These are phyloP conservation scores for Cichladusa arquata DNA, from an alignment of 2,113 vertebrate genomes.

Conservation along the genomic window DNA sequence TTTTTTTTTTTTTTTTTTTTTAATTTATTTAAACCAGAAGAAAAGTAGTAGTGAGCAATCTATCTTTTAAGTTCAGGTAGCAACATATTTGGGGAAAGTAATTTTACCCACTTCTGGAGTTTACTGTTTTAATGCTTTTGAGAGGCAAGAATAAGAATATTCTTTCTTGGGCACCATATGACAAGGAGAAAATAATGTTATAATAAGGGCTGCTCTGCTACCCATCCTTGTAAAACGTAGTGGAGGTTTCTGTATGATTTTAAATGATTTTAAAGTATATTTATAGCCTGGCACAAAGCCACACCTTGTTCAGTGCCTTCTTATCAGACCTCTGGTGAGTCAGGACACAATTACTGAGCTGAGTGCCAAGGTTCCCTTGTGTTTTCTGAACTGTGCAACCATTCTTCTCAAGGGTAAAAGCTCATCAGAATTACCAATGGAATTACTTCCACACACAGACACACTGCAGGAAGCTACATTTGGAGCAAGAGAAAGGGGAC, in stretches of 20 bases:
- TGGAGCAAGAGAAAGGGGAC: neutral
- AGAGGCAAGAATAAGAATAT: neutral
- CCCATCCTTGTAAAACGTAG: neutral
- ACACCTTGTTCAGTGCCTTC: neutral
- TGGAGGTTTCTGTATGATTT: neutral
- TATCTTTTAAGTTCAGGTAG: conserved; percentile 7
- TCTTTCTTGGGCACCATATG: neutral
- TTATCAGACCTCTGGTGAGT: neutral
- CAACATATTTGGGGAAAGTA: neutral
- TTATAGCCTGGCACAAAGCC: neutral
- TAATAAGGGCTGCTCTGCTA: neutral
- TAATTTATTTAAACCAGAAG: neutral
- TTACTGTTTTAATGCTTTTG: neutral
- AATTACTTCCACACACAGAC: neutral
- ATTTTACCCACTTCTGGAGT: neutral
- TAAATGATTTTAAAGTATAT: neutral
- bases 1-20: neutral
- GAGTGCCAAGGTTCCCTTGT: neutral
- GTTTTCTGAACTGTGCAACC: neutral
- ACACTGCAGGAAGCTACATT: neutral
- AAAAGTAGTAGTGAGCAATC: neutral
- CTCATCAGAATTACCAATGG: neutral
- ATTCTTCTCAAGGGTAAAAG: neutral
- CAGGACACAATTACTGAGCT: neutral
- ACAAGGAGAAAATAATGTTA: neutral